A percentile compares a stretch with the other conserved stretches of the same genome.
phyloP scores from a whole-genome alignment of 1,140 invertebrate species.

The Drosophila mojavensis region DNA sequence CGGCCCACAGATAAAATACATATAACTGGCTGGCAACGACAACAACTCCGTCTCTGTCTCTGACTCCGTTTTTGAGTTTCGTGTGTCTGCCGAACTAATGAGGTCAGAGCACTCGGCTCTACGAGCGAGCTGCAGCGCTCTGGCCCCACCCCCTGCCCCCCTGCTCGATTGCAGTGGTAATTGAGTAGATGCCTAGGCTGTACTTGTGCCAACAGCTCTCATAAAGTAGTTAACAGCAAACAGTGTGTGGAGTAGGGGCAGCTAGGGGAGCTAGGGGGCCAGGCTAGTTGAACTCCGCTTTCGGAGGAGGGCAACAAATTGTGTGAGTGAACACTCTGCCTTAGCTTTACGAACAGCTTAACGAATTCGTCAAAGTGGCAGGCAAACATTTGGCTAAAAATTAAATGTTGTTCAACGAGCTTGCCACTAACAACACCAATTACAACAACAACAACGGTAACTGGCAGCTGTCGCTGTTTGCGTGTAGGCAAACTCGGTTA shows the following conservation, averaged over 20 bases:
- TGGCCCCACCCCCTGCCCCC: background rate
- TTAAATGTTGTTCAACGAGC: conserved; percentile 47
- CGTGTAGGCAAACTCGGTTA: conserved; percentile 60
- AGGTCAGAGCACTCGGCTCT: conserved; percentile 63
- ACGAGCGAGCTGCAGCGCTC: background rate
- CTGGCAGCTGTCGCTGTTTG: conserved; percentile 16
- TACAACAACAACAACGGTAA: conserved; percentile 24
- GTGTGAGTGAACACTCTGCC: conserved; percentile 46
- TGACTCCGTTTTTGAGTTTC: conserved; percentile 6
- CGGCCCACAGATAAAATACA: conserved; percentile 53
- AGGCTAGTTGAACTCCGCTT: conserved; percentile 26
- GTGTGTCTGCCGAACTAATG: conserved; percentile 53
- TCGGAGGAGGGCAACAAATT: no score
- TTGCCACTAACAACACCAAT: conserved; percentile 23
- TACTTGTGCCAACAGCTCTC: conserved; percentile 36
- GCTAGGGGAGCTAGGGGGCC: background rate
- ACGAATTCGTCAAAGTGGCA: conserved; percentile 60
- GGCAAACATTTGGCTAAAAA: conserved; percentile 62
- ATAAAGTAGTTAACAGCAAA: conserved; percentile 24
- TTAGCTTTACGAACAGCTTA: conserved; percentile 55
- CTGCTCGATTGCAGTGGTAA: conserved; percentile 25
- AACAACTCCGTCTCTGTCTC: background rate
- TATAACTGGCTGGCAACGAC: background rate
- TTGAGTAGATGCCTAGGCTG: conserved; percentile 25
- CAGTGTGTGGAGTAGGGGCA: background rate